Evolutionary conservation across 2,113 vertebrate genomes (phyloP), one percentile per base, ranked within the genome.

Genomic region (Ceyx cyanopectus): DNA sequence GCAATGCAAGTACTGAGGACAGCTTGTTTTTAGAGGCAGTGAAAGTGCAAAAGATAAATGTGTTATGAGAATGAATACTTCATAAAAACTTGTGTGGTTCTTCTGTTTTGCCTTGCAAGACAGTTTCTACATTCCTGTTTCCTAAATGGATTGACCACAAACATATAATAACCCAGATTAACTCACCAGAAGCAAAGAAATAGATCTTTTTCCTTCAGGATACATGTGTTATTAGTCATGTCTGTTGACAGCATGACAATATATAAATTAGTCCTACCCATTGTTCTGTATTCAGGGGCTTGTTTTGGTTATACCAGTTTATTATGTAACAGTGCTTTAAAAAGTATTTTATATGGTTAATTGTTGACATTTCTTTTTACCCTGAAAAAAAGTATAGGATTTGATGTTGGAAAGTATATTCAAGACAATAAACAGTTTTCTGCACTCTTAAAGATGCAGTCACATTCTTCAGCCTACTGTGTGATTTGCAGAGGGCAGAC

Each of bases 21-120:
- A 27, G 24, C 43, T 1, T 88, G 45, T 50, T 93, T 92, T 89
- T 89, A 68, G 45, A 79, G 45, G 45, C 45, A 63, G 24, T 78
- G 26, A 86, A 88, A 85, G 85, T 80, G 16, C 30, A 41, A 75
- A 69, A 66, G 41, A 67, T 57, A 61, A 81, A 81, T 61, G 4
- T 60, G 13, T 68, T 87, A 81, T 17, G 29, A 84, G 88, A 83
- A 58, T 26, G 30, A 63, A 75, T 72, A 67, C 22, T 46, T 51
- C 53, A 58, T 45, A 48, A 40, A 65, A 48, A 40, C 9, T 57
- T 75, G 26, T 48, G 18, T 81, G 43, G 6, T 87, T 50, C 43
- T 88, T 90, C 54, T 80, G 14, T 66, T 89, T 78, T 84, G 50
- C 21, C 75, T 89, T 74, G n/a, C n/a, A 79, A 84, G 74, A 50